These are phyloP conservation scores for Carpatolechia fugitivella DNA, from an alignment of 2,888 invertebrate species.

Conservation along the genomic window DNA sequence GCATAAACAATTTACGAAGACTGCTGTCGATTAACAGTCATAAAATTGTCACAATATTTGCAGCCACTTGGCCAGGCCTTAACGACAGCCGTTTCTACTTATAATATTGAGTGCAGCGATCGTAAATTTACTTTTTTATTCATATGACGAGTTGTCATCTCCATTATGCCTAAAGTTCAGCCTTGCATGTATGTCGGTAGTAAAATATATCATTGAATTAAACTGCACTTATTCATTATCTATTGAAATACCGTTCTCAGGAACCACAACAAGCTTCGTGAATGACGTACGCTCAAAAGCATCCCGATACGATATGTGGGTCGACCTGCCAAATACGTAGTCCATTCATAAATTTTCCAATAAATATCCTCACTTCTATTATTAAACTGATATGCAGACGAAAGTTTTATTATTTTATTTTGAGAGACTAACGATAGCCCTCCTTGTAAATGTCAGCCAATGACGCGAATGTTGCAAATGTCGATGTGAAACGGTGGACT, in stretches of 20 bases:
- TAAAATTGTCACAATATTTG: too few relatives aligned
- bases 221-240: neutral
- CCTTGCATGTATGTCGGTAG: too few relatives aligned
- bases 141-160: too few relatives aligned
- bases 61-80: too few relatives aligned
- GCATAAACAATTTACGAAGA: too few relatives aligned
- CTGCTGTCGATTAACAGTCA: too few relatives aligned
- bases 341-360: conserved; percentile 6
- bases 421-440: conserved; percentile 10
- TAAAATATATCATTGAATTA: neutral
- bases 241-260: neutral
- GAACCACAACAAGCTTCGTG: neutral
- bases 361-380: neutral
- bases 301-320: neutral
- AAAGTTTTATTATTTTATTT: conserved; percentile 8
- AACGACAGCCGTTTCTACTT: too few relatives aligned
- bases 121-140: too few relatives aligned
- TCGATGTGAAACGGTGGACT: conserved; percentile 7
- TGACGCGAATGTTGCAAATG: conserved; percentile 4
- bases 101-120: too few relatives aligned
- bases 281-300: neutral
- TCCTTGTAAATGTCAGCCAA: conserved; percentile 14
- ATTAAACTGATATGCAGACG: conserved; percentile 1
- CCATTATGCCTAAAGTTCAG: too few relatives aligned
- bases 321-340: conserved; percentile 3